Base-by-base conservation (phyloP, 2,113 vertebrate species). In the Psophia crepitans region DNA sequence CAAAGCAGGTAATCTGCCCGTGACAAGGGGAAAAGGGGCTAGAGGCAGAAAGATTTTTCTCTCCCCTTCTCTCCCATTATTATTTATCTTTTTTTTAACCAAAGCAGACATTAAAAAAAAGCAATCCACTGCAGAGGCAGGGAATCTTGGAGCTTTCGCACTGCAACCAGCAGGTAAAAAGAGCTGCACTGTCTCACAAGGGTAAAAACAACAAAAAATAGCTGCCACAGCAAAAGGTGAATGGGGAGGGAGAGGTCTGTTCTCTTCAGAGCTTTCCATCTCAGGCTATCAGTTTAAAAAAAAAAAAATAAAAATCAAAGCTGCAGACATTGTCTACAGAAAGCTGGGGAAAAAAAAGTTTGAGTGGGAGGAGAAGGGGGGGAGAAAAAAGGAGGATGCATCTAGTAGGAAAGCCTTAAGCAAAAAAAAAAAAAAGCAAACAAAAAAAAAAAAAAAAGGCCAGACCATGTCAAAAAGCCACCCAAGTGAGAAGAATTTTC, bases 141-240 rank as follows among this genome's bases (percentile, higher is more conserved):
- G 85, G 79, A 95, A 77, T 65, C 82, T 49, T 74, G 75, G 51
- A 89, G 93, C 90, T 84, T 78, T 85, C 90, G 90, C 96, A 89
- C 96, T 97, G 96, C 97, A 98, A 97, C 93, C 93, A 89, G 97
- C 97, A 96, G 94, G 97, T 96, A 95, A 93, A 43, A 81, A 96
- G 96, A 95, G 93, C 95, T 80, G 90, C 83, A 48, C 93, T 93
- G 89, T 90, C 76, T 84, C 92, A 89, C 41, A 39, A 94, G 79
- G 87, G 93, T 93, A 87, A 87, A 96, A 93, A 58, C 80, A 78
- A 49, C 33, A 78, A 87, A 78, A 95, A 97, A 93, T 83, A 97
- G 95, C 96, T 97, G 96, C 91, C 96, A 92, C 90, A 94, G 91
- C 93, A 96, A 84, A 95, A 96, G 95, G 94, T 90, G 84, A 94